Conservation (phyloP, 2,797 vertebrate species). For the Halcyon chelicuti region DNA sequence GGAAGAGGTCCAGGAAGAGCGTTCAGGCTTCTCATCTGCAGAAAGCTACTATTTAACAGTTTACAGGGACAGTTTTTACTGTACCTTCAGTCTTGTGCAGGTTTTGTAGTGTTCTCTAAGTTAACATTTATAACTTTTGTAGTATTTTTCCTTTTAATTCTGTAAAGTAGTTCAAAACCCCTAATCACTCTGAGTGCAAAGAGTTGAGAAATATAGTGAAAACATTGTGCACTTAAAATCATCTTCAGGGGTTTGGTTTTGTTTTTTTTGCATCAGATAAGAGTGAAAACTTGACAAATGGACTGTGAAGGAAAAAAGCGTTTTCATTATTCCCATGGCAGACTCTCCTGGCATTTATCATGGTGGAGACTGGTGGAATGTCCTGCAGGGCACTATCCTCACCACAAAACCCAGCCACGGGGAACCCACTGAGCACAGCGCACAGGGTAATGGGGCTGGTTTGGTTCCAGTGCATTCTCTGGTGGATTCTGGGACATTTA, state of each 20-base stretch:
- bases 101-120: background rate
- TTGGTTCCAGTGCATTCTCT: background rate
- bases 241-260: too few species aligned
- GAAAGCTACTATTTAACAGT: background rate
- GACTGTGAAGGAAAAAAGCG: background rate
- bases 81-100: background rate
- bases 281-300: background rate
- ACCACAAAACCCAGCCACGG: background rate
- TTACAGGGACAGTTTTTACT: background rate
- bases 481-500: background rate
- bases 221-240: background rate
- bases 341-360: background rate
- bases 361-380: background rate
- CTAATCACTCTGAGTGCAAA: background rate
- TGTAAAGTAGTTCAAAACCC: background rate
- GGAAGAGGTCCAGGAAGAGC: background rate
- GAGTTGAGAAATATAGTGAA: background rate
- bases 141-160: background rate
- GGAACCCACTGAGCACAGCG: fast-evolving
- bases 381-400: background rate
- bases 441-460: background rate
- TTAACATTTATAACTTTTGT: background rate
- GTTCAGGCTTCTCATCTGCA: background rate
- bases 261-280: fast-evolving
- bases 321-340: background rate